Base-by-base conservation (phyloP, 2,113 vertebrate species). In the Pelmatolapia mariae region DNA sequence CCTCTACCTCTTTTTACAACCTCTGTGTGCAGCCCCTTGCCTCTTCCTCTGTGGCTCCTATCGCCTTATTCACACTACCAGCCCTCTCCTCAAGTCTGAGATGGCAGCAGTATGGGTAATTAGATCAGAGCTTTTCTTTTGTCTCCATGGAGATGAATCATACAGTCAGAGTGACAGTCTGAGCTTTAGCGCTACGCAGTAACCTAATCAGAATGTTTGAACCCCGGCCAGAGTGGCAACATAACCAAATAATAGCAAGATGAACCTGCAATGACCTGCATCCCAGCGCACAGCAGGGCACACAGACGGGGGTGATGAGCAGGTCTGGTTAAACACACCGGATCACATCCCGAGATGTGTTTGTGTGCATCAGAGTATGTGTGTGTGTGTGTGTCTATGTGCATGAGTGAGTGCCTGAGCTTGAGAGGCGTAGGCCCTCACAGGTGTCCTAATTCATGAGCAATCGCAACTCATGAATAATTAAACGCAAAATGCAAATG, bases 61-160 rank as follows among this genome's bases (percentile, higher is more conserved):
- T 68, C 18, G 11, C 76, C 83, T 85, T 83, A 83, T 89, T 89
- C 90, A 84, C 71, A 38, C 90, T 88, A 89, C 89, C 80, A 78
- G 38, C 71, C 81, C 57, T 89, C 89, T 89, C 63, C 76, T 92
- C 83, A 80, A 88, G 91, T 82, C 89, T 85, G 89, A 89, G 87
- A 93, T 93, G 94, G 94, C 91, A 92, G 91, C 59, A 86, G 91
- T 88, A 80, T 78, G 92, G 87, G 86, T 96, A 96, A 96, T 96
- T 92, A 94, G 94, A 96, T 97, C 94, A 94, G 91, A 86, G 93
- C 87, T 87, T 92, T 89, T 90, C 91, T 93, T 92, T 91, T 83
- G 95, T 97, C 95, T 96, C 96, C 95, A 95, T 96, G 94, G 95
- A 95, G 95, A 96, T 95, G 93, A 94, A 95, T 95, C 94, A 94